Percentiles rank a stretch among this genome's conserved stretches.
Evolutionary conservation across 2,113 vertebrate species (phyloP).

Genomic region (Bagarius yarrelli): DNA sequence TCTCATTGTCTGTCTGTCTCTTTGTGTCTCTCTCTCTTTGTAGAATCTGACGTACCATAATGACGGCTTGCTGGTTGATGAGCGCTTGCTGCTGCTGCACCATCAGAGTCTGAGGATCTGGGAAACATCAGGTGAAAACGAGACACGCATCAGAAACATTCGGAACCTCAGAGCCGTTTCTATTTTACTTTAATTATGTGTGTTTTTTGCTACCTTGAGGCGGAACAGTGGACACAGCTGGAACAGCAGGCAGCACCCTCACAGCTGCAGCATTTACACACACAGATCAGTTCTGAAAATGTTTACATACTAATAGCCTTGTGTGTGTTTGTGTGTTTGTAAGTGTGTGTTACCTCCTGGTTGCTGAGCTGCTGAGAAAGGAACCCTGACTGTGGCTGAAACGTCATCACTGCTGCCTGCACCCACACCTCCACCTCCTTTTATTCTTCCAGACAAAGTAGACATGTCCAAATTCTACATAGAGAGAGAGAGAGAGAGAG

Average conservation of each 20-base stretch:
- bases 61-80: constrained; percentile 73
- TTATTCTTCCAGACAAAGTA: constrained; percentile 73
- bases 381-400: neutral
- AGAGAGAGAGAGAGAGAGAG: constrained; percentile 17
- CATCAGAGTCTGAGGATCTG: constrained; percentile 70
- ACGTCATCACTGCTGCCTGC: constrained; percentile 30
- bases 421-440: constrained; percentile 73
- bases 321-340: constrained; percentile 7
- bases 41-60: constrained; percentile 71
- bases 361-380: constrained; percentile 58
- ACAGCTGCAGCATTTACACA: constrained; percentile 61
- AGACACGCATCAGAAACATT: too few species aligned
- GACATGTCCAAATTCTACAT: constrained; percentile 75
- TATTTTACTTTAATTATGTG: neutral
- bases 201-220: constrained; percentile 37
- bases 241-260: constrained; percentile 65
- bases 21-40: too few species aligned
- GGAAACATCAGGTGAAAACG: neutral
- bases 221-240: constrained; percentile 23
- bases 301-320: constrained; percentile 12
- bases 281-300: neutral
- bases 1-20: too few species aligned
- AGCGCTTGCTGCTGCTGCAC: constrained; percentile 72
- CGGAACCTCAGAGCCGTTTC: neutral
- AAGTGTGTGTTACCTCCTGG: constrained; percentile 65